Evolutionary conservation across 1,140 invertebrate species (phyloP), one percentile per base, ranked within the genome.

Genomic region (Panulirus ornatus): DNA sequence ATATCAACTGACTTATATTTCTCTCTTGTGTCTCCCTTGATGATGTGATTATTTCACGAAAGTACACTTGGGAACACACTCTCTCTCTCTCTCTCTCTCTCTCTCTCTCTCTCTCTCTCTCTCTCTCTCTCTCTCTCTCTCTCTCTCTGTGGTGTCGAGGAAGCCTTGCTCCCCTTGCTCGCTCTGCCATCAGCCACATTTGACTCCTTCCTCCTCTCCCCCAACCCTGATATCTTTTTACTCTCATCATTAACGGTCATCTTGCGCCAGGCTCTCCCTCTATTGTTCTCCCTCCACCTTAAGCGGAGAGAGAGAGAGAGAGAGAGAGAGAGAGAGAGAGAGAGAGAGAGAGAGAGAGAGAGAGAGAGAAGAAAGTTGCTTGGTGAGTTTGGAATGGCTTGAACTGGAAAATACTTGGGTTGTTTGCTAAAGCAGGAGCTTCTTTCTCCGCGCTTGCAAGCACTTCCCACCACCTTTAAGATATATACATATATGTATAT

Each of bases 291-390:
- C 14, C 19, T 70, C 66, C 0, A 6, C 66, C n/a, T 34, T 70
- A 76, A 19, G 51, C 9, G 51, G 73, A 76, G 73, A 76, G 73
- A 44, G 73, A 34, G 30, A 22, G 38, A 27, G 38, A 16, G 40
- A 76, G 73, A 76, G 73, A 76, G 40, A 44, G 73, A 34, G 73
- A 76, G 71, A 36, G 34, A 36, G 34, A 36, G 71, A 36, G 71
- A 75, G 34, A 75, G 71, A 75, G 70, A 73, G 22, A 30, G 70
- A 73, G 63, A 66, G 63, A 66, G 63, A 66, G 63, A 66, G 63
- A 66, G 63, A 19, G 3, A 19, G 63, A 19, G 63, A 66, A 30
- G 19, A 30, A 19, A 30, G n/a, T n/a, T n/a, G n/a, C n/a, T n/a
- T n/a, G n/a, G n/a, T n/a, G n/a, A n/a, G n/a, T n/a, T n/a, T n/a